These are phyloP conservation scores for Phenganax marumi DNA, from an alignment of 92 coral and sea anemone species.

Conservation along the genomic window DNA sequence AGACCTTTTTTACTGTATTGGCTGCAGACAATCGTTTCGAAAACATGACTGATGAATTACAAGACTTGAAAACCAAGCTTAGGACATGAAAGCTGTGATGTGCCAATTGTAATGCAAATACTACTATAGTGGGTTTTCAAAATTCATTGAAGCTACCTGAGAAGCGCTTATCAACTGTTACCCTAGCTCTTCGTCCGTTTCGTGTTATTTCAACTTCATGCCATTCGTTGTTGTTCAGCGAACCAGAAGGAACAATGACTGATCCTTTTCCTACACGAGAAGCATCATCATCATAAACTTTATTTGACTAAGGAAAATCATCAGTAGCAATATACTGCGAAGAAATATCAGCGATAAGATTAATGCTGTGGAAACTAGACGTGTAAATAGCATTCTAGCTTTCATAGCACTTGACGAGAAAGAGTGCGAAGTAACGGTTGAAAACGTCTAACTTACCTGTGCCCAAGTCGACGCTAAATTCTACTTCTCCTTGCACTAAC, in stretches of 20 bases:
- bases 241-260: constrained; percentile 22
- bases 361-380: neutral
- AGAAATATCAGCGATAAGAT: neutral
- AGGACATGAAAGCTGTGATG: neutral
- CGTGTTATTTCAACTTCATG: constrained; percentile 26
- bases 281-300: neutral
- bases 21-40: too few relatives aligned
- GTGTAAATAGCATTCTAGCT: neutral
- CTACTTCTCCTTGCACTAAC: constrained; percentile 24
- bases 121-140: neutral
- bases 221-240: constrained; percentile 23
- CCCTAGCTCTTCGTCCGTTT: constrained; percentile 16
- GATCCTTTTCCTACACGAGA: constrained; percentile 25
- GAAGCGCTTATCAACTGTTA: constrained; percentile 14
- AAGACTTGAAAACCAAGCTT: too few relatives aligned
- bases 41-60: too few relatives aligned
- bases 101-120: neutral
- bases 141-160: neutral
- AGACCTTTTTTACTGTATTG: too few relatives aligned
- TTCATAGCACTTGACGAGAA: too few relatives aligned
- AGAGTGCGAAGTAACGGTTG: too few relatives aligned
- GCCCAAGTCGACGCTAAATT: constrained; percentile 35
- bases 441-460: constrained; percentile 23
- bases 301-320: neutral
- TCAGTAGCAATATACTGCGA: too few relatives aligned